Conservation (phyloP, 2,113 vertebrate genomes). For the Apteryx owenii region DNA sequence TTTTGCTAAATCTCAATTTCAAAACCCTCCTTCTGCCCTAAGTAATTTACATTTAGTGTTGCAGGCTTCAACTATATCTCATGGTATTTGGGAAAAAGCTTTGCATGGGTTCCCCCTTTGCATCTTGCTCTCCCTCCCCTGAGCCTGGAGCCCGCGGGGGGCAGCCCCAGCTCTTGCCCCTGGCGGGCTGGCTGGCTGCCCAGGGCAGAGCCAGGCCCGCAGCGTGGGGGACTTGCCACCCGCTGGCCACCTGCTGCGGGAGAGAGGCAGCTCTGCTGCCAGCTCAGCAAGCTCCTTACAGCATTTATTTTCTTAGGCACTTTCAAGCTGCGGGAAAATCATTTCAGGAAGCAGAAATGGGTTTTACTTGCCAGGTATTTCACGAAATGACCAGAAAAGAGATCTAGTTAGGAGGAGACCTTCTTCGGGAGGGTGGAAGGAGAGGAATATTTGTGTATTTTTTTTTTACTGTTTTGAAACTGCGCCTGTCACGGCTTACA, state of each 20-base stretch:
- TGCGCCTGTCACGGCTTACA: neutral
- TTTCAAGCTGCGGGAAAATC: neutral
- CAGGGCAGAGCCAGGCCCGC: too few relatives aligned
- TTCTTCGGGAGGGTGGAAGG: neutral
- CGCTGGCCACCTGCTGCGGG: neutral
- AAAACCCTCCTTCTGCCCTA: neutral
- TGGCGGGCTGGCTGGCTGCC: too few relatives aligned
- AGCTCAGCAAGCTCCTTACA: neutral
- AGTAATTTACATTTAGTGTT: neutral
- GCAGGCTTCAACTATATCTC: neutral
- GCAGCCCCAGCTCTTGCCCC: too few relatives aligned
- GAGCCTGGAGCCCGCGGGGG: neutral
- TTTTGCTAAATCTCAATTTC: neutral
- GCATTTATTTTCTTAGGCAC: neutral
- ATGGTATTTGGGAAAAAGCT: neutral
- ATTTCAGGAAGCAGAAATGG: neutral
- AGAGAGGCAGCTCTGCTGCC: neutral
- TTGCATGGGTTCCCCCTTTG: neutral
- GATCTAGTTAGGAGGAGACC: neutral
- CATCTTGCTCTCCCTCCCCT: neutral
- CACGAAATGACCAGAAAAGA: neutral
- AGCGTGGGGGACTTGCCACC: too few relatives aligned
- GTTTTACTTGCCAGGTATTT: neutral
- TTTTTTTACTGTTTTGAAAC: neutral
- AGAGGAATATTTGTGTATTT: neutral